A percentile compares a stretch with the other conserved stretches of the same genome.
These are phyloP conservation scores for Podarcis muralis DNA, from an alignment of 2,113 vertebrate species.

Conservation along the genomic window DNA sequence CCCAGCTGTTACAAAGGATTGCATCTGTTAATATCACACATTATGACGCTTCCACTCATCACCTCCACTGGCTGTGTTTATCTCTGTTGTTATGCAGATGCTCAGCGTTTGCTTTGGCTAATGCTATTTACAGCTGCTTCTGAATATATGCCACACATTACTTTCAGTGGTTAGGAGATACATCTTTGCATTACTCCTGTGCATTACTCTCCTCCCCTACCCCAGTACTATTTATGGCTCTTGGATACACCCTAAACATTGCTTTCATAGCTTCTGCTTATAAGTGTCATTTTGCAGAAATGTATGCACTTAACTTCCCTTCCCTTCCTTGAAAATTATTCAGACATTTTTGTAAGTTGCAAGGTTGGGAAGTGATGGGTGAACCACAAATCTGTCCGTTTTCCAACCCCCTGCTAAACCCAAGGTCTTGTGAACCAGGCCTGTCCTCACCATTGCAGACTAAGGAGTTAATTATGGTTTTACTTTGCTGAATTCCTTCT, in stretches of 20 bases:
- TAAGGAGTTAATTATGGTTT: not conserved
- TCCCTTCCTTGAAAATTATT: constrained; percentile 26
- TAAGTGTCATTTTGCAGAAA: constrained; percentile 22
- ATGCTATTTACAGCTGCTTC: constrained; percentile 53
- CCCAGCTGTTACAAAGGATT: constrained; percentile 32
- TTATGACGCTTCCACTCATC: not conserved
- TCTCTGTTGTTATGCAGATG: constrained; percentile 42
- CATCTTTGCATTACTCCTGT: not conserved
- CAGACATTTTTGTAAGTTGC: constrained; percentile 9
- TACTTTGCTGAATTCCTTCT: not conserved
- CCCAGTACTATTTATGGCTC: constrained; percentile 41
- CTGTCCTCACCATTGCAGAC: rapidly evolving
- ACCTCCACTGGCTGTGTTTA: not conserved
- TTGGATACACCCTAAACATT: not conserved
- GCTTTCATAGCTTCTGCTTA: not conserved
- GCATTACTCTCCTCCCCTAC: not conserved
- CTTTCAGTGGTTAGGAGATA: not conserved
- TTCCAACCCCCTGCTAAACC: not conserved
- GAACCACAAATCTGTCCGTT: constrained; percentile 12
- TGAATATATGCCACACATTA: constrained; percentile 26
- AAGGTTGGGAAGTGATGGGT: constrained; percentile 17
- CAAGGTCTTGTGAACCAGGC: rapidly evolving
- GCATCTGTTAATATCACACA: constrained; percentile 34
- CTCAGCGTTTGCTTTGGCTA: constrained; percentile 34
- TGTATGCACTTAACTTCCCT: constrained; percentile 9